Base-by-base conservation (phyloP, 2,888 invertebrate genomes). In the Pseudolycoriella hygida region DNA sequence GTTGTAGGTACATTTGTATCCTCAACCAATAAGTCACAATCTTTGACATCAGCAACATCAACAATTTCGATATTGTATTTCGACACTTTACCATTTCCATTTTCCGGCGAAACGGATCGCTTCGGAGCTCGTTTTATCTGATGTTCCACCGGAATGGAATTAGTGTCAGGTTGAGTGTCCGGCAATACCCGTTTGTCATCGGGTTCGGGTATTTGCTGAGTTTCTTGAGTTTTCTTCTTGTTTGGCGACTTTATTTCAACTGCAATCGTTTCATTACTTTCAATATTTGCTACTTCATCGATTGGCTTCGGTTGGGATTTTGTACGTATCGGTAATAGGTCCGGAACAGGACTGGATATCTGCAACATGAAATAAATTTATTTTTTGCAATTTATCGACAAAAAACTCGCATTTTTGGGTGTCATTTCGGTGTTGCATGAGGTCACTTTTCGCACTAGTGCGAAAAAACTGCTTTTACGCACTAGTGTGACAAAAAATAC, bases 271-370 rank as follows among this genome's bases (percentile, higher is more conserved):
- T 25, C 25, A 25, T 25, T 25, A 25, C 4, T 34, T 34, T 14
- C 34, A 14, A 12, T 34, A 8, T 3, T 14, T 14, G 34, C 5
- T 34, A 20, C 12, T 18, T 34, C 14, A 5, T 34, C 31, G 40
- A 3, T 14, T 39, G 30, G 12, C 30, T 31, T 15, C 30, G 30
- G 34, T 12, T 12, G 34, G 12, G 34, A 42, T 43, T 49, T 47
- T 15, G 49, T 47, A 12, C 43, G 43, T n/a, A 69, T 51, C 47
- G 70, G 70, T 5, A 70, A 58, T 48, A 69, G 56, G 45, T 68
- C 70, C 48, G 70, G 70, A 34, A 70, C 60, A 32, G 69, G 68
- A 17, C 17, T 45, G 45, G 47, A 32, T 17, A 45, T 12, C 34
- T 34, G 8, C 4, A 25, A 25, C 25, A 15, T 17, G 15, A 25